Evolutionary conservation across 2,797 vertebrate species (phyloP), one percentile per base, ranked within the genome.

Genomic region (Heteromormyrus szaboi): DNA sequence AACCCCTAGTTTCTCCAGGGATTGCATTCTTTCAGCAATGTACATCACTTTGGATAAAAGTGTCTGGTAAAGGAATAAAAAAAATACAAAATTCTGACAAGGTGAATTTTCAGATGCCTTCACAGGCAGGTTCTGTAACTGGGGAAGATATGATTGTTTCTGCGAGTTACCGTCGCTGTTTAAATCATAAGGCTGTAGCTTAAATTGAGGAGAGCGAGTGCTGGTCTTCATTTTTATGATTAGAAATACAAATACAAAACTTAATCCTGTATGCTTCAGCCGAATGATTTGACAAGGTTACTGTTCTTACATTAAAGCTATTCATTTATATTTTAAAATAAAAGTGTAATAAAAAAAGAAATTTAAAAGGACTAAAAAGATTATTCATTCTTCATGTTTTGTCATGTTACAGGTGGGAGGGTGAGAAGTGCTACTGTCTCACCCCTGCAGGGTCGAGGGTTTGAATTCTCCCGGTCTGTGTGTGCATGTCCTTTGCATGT

Each of bases 211-310:
- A 22, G 41, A 8, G 17, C 19, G 1, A 81, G 41, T n/a, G 76
- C 76, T 46, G 76, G 37, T 81, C 76, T 81, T 46, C 76, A 81
- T 81, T 44, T 81, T 81, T 81, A 81, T 81, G 76, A 44, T 81
- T 81, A 44, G 76, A 46, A 81, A n/a, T n/a, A 79, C 3, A 79
- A 41, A 79, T 81, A 81, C n/a, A 81, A n/a, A 44, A 44, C 19
- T 44, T 81, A 81, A 76, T 76, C 76, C 76, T 81, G 7, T 44
- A 46, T 22, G 76, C 76, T 81, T 81, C 76, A 44, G 37, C 8
- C 8, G 76, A 81, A 46, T 46, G 8, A 81, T 81, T 44, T 46
- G 76, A 81, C 76, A 46, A 22, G 76, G 76, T 81, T 44, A 81
- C 76, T 81, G 19, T 81, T 46, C 76, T 81, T 81, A 46, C 76